Percentiles rank a stretch among this genome's conserved stretches.
Evolutionary conservation across 30 jellyfish, hydroid and myxozoan species (phyloP).

Genomic region (Clytia hemisphaerica): DNA sequence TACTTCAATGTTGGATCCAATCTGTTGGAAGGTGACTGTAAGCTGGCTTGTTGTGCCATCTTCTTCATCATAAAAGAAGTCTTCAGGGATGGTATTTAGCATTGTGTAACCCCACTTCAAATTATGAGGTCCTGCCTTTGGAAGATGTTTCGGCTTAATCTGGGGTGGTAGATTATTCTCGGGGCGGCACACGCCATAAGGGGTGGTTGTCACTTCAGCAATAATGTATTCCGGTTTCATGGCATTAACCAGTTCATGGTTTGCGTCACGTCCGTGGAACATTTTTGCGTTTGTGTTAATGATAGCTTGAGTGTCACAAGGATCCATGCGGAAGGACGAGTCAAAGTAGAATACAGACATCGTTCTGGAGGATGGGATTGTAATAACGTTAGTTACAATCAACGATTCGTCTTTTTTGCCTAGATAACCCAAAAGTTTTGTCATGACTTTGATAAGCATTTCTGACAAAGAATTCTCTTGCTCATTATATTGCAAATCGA

Average conservation of each 20-base stretch:
- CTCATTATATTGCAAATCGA: slow-evolving; percentile 21
- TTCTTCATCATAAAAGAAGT: slow-evolving; percentile 65
- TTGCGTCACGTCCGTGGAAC: slow-evolving; percentile 28
- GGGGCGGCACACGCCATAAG: slow-evolving; percentile 29
- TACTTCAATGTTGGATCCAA: slow-evolving; percentile 1
- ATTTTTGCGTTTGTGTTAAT: slow-evolving; percentile 18
- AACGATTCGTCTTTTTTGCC: slow-evolving; percentile 25
- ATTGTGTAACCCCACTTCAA: slow-evolving; percentile 3
- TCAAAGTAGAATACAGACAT: slow-evolving; percentile 41
- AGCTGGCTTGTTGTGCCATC: slow-evolving; percentile 62
- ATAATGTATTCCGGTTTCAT: slow-evolving; percentile 56
- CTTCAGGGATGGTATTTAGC: slow-evolving; percentile 31
- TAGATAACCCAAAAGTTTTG: slow-evolving; percentile 29
- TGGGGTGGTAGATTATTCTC: slow-evolving; percentile 52
- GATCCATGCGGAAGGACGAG: slow-evolving; percentile 38
- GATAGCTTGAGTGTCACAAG: slow-evolving; percentile 45
- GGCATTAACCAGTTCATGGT: slow-evolving; percentile 4
- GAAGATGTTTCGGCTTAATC: background rate
- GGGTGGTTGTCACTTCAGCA: slow-evolving; percentile 23
- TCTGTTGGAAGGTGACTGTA: slow-evolving; percentile 3
- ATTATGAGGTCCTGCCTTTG: slow-evolving; percentile 20
- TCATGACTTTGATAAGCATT: slow-evolving; percentile 28
- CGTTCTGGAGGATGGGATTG: slow-evolving; percentile 24
- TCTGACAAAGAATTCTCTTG: slow-evolving; percentile 30
- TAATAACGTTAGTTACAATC: slow-evolving; percentile 28